Conservation (phyloP, 2,797 vertebrate genomes). For the Sphenodon punctatus region DNA sequence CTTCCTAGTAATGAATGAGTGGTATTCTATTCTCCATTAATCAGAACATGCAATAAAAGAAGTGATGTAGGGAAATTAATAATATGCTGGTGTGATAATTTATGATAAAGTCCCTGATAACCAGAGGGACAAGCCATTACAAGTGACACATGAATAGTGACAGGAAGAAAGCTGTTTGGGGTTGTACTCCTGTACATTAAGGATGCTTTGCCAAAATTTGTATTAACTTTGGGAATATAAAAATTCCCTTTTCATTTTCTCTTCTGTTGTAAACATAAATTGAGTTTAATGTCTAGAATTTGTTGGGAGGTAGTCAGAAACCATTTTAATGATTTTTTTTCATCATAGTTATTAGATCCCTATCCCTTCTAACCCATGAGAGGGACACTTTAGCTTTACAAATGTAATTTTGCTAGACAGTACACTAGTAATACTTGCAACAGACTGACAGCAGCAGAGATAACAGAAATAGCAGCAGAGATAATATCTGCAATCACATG, state of each 20-base stretch:
- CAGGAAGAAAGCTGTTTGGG: neutral
- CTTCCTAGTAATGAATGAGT: neutral
- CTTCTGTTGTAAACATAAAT: constrained; percentile 4
- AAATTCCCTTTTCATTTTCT: neutral
- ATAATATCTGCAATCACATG: constrained; percentile 21
- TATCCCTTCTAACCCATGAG: neutral
- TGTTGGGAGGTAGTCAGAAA: neutral
- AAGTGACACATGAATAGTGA: neutral
- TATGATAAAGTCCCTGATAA: neutral
- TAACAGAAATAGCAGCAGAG: constrained; percentile 7
- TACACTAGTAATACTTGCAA: constrained; percentile 1
- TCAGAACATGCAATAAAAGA: neutral
- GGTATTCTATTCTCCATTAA: neutral
- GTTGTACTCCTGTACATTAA: neutral
- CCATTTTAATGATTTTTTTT: constrained; percentile 12
- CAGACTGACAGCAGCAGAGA: constrained; percentile 8
- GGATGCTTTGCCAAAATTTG: neutral
- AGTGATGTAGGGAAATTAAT: neutral
- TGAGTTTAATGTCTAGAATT: constrained; percentile 5
- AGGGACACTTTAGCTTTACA: constrained; percentile 29
- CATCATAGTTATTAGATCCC: neutral
- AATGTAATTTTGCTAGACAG: constrained; percentile 7
- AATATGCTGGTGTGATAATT: neutral
- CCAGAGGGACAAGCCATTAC: neutral
- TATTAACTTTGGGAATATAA: neutral